A percentile compares a stretch with the other conserved stretches of the same genome.
These are phyloP conservation scores for Stigmatopora argus DNA, from an alignment of 2,113 vertebrate genomes.

Conservation along the genomic window DNA sequence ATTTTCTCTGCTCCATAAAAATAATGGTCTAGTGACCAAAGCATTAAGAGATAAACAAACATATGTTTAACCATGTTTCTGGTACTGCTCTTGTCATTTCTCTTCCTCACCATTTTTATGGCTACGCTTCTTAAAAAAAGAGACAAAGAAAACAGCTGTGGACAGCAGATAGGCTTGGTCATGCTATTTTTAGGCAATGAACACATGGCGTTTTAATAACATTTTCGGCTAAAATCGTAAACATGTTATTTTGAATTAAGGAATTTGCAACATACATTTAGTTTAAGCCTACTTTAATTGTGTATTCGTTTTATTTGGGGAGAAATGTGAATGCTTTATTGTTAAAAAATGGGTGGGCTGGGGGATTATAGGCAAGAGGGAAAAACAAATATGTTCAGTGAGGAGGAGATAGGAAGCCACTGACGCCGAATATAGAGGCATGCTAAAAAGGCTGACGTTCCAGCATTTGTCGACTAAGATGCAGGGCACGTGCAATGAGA, in stretches of 20 bases:
- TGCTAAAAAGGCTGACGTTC: conserved; percentile 33
- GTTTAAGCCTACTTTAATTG: neutral
- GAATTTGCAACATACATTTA: neutral
- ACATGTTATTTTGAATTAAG: neutral
- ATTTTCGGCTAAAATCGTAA: neutral
- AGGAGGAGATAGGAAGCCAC: conserved; percentile 38
- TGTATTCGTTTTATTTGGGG: conserved; percentile 7
- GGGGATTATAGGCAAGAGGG: conserved; percentile 54
- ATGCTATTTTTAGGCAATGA: conserved; percentile 52
- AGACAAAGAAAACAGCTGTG: conserved; percentile 47
- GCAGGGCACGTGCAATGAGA: conserved; percentile 5
- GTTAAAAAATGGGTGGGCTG: conserved; percentile 36
- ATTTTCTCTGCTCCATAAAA: conserved; percentile 19
- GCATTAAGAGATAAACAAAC: conserved; percentile 44
- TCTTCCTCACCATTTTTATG: conserved; percentile 50
- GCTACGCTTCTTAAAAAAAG: conserved; percentile 33
- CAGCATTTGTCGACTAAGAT: conserved; percentile 28
- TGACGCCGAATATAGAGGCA: conserved; percentile 38
- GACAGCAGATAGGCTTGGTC: conserved; percentile 50
- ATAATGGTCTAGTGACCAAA: conserved; percentile 40
- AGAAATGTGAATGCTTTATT: conserved; percentile 46
- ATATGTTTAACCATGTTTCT: conserved; percentile 48
- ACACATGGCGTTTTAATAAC: conserved; percentile 7
- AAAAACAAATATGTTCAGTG: conserved; percentile 56
- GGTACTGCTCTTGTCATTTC: conserved; percentile 30